phyloP scores from a whole-genome alignment of 2,797 vertebrate genomes.

The Selene dorsalis region DNA sequence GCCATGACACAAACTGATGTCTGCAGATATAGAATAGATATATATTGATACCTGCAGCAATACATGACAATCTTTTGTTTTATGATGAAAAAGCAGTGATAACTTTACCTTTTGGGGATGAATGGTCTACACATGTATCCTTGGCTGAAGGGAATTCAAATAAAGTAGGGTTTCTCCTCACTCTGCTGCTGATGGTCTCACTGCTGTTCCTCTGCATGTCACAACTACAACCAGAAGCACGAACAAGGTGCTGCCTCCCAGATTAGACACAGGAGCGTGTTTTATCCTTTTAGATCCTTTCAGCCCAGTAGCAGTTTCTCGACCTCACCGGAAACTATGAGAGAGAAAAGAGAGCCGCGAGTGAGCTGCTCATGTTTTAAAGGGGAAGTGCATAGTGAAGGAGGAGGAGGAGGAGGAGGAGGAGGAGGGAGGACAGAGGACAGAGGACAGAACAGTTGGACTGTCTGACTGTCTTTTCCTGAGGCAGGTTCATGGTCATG shows the following conservation, averaged over 20 bases:
- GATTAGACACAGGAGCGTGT: background rate
- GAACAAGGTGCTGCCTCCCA: background rate
- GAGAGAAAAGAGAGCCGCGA: slow-evolving; percentile 3
- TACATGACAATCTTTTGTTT: background rate
- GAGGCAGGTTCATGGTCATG: background rate
- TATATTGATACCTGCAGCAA: background rate
- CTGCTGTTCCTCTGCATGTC: background rate
- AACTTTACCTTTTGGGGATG: slow-evolving; percentile 55
- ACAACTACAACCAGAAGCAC: slow-evolving; percentile 5
- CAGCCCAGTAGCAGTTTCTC: slow-evolving; percentile 21
- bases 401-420: slow-evolving; percentile 47
- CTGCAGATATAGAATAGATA: background rate
- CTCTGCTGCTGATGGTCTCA: background rate
- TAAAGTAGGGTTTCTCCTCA: slow-evolving; percentile 13
- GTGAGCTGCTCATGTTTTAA: slow-evolving; percentile 44
- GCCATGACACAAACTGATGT: background rate
- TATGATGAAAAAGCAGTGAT: background rate
- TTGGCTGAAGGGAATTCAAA: background rate
- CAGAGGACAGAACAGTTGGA: slow-evolving; percentile 6
- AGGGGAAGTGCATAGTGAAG: slow-evolving; percentile 66
- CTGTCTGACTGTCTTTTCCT: slow-evolving; percentile 34
- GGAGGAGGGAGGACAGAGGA: slow-evolving; percentile 1
- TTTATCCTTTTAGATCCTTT: background rate
- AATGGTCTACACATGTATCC: background rate
- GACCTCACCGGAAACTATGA: slow-evolving; percentile 1